Evolutionary conservation across 2,113 vertebrate species (phyloP).

Genomic region (Cyphomyrus plagiostoma): DNA sequence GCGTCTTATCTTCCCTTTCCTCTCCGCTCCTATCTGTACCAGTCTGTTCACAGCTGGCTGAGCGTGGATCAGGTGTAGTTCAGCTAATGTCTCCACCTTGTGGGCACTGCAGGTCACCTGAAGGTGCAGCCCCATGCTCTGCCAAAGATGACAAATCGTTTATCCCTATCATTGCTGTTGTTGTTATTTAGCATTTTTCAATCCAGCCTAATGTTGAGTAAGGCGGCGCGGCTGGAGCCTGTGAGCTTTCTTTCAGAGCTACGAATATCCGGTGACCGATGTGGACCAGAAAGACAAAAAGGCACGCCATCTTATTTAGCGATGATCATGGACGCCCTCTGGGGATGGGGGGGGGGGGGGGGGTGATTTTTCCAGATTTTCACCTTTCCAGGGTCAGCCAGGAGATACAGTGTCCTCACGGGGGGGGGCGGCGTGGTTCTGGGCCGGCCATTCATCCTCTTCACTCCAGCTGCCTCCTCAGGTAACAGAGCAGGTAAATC

Average conservation of each 20-base stretch:
- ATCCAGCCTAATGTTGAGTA: neutral
- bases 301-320: neutral
- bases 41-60: neutral
- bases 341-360: neutral
- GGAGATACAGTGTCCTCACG: slow-evolving; percentile 62
- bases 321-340: neutral
- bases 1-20: neutral
- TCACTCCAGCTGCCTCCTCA: slow-evolving; percentile 65
- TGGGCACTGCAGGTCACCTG: slow-evolving; percentile 43
- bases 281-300: neutral
- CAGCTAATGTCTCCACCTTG: slow-evolving; percentile 71
- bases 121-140: neutral
- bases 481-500: slow-evolving; percentile 70
- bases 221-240: neutral
- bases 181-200: neutral
- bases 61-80: slow-evolving; percentile 11
- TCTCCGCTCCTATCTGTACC: neutral
- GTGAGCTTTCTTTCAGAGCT: neutral
- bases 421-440: slow-evolving; percentile 60
- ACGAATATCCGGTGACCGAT: neutral
- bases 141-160: neutral
- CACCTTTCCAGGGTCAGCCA: slow-evolving; percentile 52
- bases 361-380: slow-evolving; percentile 49
- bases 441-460: slow-evolving; percentile 62
- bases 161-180: neutral